phyloP scores from a whole-genome alignment of 30 jellyfish, hydroid and myxozoan genomes.

The Rhopilema esculentum region DNA sequence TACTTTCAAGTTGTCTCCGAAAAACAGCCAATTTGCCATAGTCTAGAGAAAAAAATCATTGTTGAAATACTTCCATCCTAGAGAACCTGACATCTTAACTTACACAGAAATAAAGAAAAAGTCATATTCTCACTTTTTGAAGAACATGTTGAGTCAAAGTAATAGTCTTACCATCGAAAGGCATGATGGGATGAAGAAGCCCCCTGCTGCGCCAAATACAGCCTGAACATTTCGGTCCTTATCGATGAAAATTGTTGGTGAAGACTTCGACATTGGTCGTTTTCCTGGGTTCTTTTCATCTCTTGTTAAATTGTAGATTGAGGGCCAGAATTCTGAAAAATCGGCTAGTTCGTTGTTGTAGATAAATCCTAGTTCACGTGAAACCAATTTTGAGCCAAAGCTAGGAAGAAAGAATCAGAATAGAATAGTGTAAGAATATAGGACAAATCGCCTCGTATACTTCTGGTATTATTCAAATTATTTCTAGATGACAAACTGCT shows the following conservation, averaged over 20 bases:
- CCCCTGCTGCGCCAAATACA: conserved; percentile 99
- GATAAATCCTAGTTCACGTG: conserved; percentile 97
- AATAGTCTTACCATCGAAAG: conserved; percentile 76
- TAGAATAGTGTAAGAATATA: background rate
- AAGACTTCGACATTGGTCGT: conserved; percentile 95
- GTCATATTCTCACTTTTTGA: background rate
- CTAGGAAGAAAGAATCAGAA: no score
- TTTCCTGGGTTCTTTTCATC: conserved; percentile 94
- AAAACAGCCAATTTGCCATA: conserved; percentile 94
- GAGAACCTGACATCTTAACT: background rate
- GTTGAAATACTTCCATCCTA: no score
- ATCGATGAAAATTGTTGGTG: conserved; percentile 87
- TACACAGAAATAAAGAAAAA: background rate
- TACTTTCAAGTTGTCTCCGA: conserved; percentile 89
- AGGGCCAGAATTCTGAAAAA: conserved; percentile 98
- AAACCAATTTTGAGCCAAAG: conserved; percentile 93
- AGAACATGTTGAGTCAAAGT: background rate
- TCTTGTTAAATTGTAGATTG: conserved; percentile 88
- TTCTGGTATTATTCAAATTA: no score
- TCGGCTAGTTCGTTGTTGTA: conserved; percentile 99
- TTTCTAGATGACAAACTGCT: no score
- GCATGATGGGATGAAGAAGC: conserved; percentile 95
- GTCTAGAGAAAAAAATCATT: no score
- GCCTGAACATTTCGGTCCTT: conserved; percentile 79
- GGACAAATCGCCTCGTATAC: no score